Evolutionary conservation across 2,113 vertebrate genomes (phyloP).

Genomic region (Menura novaehollandiae): DNA sequence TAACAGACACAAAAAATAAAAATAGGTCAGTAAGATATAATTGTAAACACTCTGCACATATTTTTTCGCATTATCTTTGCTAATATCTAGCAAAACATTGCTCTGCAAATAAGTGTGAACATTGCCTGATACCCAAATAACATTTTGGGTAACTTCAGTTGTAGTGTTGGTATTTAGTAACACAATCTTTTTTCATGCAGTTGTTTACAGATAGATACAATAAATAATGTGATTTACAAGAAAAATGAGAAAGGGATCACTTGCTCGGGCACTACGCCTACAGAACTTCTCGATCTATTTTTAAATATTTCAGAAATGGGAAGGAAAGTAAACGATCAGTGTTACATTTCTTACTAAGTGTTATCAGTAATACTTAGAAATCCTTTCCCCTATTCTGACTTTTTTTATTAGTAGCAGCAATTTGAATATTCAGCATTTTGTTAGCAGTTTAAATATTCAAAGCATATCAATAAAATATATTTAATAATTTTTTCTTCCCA

Average conservation of each 20-base stretch:
- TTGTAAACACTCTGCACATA: not conserved
- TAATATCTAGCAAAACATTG: not conserved
- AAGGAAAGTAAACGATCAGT: not conserved
- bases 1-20: not conserved
- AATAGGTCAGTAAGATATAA: slow-evolving; percentile 26
- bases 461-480: not conserved
- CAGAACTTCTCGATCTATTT: not conserved
- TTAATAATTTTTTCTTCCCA: not conserved
- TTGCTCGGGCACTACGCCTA: not conserved
- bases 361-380: not conserved
- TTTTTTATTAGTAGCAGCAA: not conserved
- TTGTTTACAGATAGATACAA: not conserved
- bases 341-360: not conserved
- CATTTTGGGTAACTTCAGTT: not conserved
- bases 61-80: not conserved
- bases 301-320: not conserved
- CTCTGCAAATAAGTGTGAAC: not conserved
- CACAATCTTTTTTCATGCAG: not conserved
- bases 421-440: not conserved
- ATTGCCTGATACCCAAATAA: not conserved
- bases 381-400: not conserved
- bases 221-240: not conserved
- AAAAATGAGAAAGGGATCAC: not conserved
- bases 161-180: not conserved
- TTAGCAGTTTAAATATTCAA: not conserved